Evolutionary conservation across 2,888 invertebrate genomes (phyloP).

Genomic region (Cerceris ruficornis): DNA sequence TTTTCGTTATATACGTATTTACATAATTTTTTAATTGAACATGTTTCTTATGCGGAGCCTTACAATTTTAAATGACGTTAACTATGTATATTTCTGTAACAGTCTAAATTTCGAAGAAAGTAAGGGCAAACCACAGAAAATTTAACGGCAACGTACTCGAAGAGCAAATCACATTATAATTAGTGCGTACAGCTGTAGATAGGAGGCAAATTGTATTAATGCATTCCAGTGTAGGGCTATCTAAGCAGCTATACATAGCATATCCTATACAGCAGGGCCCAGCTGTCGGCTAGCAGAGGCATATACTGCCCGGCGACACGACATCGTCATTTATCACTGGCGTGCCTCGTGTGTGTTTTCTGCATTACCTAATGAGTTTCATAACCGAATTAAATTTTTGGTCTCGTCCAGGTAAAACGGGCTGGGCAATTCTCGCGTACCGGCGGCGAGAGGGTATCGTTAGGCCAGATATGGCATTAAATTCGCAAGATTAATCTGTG

Average conservation of each 20-base stretch:
- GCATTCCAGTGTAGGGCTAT: constrained; percentile 72
- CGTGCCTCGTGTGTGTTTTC: constrained; percentile 69
- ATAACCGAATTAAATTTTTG: constrained; percentile 75
- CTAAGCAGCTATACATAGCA: constrained; percentile 63
- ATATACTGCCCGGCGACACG: constrained; percentile 73
- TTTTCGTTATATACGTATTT: no score
- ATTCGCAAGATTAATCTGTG: constrained; percentile 74
- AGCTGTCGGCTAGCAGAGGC: constrained; percentile 69
- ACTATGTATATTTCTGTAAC: neutral
- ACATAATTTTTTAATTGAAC: no score
- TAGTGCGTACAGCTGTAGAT: constrained; percentile 64
- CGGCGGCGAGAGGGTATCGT: constrained; percentile 61
- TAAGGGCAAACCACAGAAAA: constrained; percentile 5
- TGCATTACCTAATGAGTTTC: constrained; percentile 75
- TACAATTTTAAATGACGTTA: no score
- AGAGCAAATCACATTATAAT: constrained; percentile 67
- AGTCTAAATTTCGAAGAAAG: constrained; percentile 4
- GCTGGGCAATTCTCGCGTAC: constrained; percentile 16
- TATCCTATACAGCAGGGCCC: constrained; percentile 61
- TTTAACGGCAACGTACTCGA: constrained; percentile 36
- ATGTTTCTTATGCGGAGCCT: no score
- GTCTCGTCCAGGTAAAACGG: constrained; percentile 55
- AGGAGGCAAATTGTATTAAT: constrained; percentile 72
- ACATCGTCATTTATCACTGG: constrained; percentile 74
- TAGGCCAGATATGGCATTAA: constrained; percentile 66